Base-by-base conservation (phyloP, 2,113 vertebrate species). In the Nothoprocta pentlandii region DNA sequence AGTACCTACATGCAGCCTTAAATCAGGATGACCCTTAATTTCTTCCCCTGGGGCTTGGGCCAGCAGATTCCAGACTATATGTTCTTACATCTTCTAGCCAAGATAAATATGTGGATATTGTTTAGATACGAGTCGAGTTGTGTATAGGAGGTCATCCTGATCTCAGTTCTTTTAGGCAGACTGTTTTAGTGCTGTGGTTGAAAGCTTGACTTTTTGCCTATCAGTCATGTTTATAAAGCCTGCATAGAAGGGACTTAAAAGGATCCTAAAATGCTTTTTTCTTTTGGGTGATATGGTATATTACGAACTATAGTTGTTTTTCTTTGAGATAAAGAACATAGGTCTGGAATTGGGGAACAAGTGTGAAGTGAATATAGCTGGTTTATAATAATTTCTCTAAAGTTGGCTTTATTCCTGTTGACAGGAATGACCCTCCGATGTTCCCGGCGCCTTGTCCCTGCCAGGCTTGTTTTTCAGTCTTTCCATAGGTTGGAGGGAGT, bases 271-370 rank as follows among this genome's bases (percentile, higher is more conserved):
- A 56, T 34, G 56, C 28, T 14, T 75, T 71, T 84, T 89, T 19
- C 32, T 84, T 80, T 75, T 32, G 56, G 71, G 34, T 14, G 23
- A 9, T 42, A 10, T 36, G 54, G 32, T 77, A 36, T 70, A 75
- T 54, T 83, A 36, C 20, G 80, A 82, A 26, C 68, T 94, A 3
- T 80, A 93, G 81, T 95, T 94, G 64, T 64, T 90, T 86, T 93
- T 7, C 51, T 71, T 34, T 30, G n/a, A 81, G 82, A 75, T 53
- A 76, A 93, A 89, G 69, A 87, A n/a, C 39, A 17, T 13, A 21
- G 62, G 32, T 87, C 77, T 94, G 80, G 13, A 79, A 61, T 84
- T 66, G 81, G 77, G 86, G 92, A 94, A 22, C 39, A 32, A 39
- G 44, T 61, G 76, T 76, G 54, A 58, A 58, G 54, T 30, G 28